Evolutionary conservation across 2,113 vertebrate genomes (phyloP).

Genomic region (Riparia riparia): DNA sequence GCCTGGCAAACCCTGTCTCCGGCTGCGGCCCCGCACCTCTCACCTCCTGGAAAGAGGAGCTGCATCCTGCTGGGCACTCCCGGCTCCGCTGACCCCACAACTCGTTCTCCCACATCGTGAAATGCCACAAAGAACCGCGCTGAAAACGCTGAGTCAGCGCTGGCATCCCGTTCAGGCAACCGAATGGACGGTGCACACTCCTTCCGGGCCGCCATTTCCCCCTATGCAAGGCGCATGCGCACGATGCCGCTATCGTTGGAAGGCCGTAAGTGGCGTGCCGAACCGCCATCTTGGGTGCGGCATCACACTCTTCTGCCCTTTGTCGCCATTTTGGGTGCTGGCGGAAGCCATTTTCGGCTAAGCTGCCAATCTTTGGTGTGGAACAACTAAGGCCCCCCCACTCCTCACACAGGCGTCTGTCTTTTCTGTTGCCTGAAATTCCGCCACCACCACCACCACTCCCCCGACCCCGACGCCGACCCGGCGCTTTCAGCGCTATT

Average conservation of each 20-base stretch:
- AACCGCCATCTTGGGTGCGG: background rate
- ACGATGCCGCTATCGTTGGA: accelerated
- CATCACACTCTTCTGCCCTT: accelerated
- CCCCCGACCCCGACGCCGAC: background rate
- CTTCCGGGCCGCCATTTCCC: accelerated
- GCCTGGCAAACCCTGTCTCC: too few species aligned
- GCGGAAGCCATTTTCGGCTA: background rate
- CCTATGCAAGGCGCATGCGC: accelerated
- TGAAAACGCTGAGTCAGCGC: accelerated
- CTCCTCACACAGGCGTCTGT: too few species aligned
- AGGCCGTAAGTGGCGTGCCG: accelerated
- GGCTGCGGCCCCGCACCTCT: background rate
- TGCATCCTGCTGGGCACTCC: background rate
- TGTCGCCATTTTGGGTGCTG: background rate
- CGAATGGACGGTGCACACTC: accelerated
- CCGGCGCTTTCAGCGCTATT: accelerated
- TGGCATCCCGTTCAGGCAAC: accelerated
- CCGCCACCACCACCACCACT: too few species aligned
- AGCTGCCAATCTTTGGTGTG: background rate
- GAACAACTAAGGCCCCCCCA: accelerated
- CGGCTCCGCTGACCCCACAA: background rate
- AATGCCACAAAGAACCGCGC: background rate
- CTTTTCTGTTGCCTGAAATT: background rate
- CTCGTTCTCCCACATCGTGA: background rate
- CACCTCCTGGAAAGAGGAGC: background rate